Evolutionary conservation across 2,113 vertebrate species (phyloP).

Genomic region (Platanista minor): DNA sequence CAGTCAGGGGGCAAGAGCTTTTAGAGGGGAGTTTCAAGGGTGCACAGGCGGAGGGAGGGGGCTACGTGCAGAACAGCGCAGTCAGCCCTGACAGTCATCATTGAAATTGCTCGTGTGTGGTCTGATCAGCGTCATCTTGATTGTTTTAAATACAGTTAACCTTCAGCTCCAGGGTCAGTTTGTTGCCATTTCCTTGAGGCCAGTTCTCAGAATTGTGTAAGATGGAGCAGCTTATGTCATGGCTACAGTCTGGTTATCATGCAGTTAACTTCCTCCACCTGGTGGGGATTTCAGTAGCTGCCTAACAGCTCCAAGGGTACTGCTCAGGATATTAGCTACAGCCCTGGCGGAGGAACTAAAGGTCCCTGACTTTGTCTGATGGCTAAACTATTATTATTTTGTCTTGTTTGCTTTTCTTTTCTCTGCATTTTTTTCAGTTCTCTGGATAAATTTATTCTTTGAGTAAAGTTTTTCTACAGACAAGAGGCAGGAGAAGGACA

Average conservation of each 20-base stretch:
- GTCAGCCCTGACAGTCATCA: accelerated
- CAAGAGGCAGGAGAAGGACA: not conserved
- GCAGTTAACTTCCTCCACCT: not conserved
- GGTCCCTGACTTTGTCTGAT: not conserved
- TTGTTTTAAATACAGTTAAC: not conserved
- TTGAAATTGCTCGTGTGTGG: not conserved
- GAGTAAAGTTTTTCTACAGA: not conserved
- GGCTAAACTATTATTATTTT: no score
- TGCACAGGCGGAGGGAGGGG: not conserved
- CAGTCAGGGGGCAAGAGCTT: not conserved
- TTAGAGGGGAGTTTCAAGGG: not conserved
- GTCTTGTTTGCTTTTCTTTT: not conserved
- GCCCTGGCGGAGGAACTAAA: not conserved
- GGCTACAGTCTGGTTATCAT: not conserved
- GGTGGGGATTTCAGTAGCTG: not conserved
- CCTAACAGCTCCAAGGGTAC: not conserved
- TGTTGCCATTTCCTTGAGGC: not conserved
- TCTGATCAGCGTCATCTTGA: not conserved
- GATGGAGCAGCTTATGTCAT: not conserved
- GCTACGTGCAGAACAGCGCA: no score
- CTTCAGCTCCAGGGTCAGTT: not conserved
- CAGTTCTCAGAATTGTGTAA: not conserved
- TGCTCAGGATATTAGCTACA: not conserved
- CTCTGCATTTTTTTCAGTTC: not conserved
- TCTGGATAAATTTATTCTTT: not conserved